Conservation (phyloP, 2,888 invertebrate genomes). For the Cistogaster globosa region DNA sequence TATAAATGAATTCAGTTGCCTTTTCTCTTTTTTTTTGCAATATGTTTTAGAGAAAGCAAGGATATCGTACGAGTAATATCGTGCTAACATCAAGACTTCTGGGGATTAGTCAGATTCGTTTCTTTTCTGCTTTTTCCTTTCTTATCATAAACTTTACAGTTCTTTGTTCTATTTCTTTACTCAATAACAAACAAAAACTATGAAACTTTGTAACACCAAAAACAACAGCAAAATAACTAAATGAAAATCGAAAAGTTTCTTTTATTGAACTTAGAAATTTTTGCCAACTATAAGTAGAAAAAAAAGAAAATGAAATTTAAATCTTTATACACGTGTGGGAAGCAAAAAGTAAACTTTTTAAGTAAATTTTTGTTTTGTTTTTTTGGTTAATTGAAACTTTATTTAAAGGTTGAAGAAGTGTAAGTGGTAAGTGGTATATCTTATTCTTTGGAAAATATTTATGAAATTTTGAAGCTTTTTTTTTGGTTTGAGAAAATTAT, state of each 20-base stretch:
- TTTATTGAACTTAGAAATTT: slow-evolving; percentile 45
- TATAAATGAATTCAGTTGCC: slow-evolving; percentile 1
- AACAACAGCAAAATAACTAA: slow-evolving; percentile 5
- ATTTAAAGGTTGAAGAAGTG: neutral
- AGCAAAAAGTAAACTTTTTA: slow-evolving; percentile 22
- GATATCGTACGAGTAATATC: slow-evolving; percentile 10
- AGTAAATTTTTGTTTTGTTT: slow-evolving; percentile 63
- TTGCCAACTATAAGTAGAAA: neutral
- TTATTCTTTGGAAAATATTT: neutral
- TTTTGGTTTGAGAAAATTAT: neutral
- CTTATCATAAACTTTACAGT: slow-evolving; percentile 49
- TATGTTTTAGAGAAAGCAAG: neutral
- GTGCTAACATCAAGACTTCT: slow-evolving; percentile 57
- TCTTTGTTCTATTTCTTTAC: slow-evolving; percentile 2
- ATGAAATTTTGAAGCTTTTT: neutral
- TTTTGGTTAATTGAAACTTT: slow-evolving; percentile 55
- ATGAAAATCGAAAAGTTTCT: slow-evolving; percentile 55
- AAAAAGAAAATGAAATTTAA: slow-evolving; percentile 2
- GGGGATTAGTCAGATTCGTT: slow-evolving; percentile 6
- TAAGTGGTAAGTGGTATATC: neutral
- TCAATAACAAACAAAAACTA: neutral
- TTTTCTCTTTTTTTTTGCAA: neutral
- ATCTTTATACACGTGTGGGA: neutral
- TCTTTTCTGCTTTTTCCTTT: neutral
- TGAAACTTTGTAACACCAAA: neutral